Base-by-base conservation (phyloP, 64 coral and sea anemone genomes). In the Pachyseris speciosa region DNA sequence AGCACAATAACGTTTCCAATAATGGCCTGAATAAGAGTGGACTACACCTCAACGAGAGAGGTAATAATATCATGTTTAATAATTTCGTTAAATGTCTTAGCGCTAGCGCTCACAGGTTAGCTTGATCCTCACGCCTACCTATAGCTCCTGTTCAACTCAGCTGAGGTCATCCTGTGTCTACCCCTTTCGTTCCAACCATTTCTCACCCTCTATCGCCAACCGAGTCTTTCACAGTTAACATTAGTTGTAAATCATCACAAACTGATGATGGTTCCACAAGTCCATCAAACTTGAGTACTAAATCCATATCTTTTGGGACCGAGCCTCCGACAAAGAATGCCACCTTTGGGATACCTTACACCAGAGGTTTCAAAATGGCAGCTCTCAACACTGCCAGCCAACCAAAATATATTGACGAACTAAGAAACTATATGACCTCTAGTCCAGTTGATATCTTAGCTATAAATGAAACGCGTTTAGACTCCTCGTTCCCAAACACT, bases 11-110 rank as follows among this genome's bases (percentile, higher is more conserved):
- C 74, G 50, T 78, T 78, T 17, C 74, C 4, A 8, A 1, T 25
- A 57, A 48, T 50, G 9, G 31, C 25, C 74, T 78, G 50, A 78
- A 78, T 78, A 78, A 13, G 51, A 78, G 51, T 51, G 74, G 36
- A 20, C 74, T 78, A 30, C 74, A 50, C 0, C n/a, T 28, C 4
- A 72, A 37, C 4, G 39, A 72, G 20, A 37, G 3, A 72, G 8
- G 68, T 42, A 72, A 59, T 59, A 59, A 59, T 59, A n/a, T 59
- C 22, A 15, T 59, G 13, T 59, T 59, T 16, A 59, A 59, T n/a
- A 59, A 59, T 59, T 59, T 59, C 4, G 53, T 59, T 59, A 3
- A 59, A 20, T 59, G 53, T n/a, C 22, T 59, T 20, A 4, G 22
- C 22, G 4, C 53, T 59, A 20, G 22, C 22, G 43, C 43, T 45